These are phyloP conservation scores for Gymnoscopelus braueri DNA, from an alignment of 2,797 vertebrate genomes.

Conservation along the genomic window DNA sequence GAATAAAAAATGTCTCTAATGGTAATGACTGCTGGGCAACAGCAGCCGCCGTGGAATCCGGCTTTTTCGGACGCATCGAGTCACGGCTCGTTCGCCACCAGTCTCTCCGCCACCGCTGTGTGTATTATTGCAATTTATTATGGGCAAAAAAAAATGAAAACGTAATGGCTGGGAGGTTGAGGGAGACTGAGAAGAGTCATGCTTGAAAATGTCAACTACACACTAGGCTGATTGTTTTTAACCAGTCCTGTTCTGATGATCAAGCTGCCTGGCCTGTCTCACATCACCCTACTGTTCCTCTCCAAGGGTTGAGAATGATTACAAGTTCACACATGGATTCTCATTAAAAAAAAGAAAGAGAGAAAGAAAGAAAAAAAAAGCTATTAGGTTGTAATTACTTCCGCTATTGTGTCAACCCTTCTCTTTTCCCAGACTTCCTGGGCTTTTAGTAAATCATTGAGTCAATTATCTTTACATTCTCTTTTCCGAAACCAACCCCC, in stretches of 20 bases:
- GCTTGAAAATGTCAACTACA: conserved; percentile 85
- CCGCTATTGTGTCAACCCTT: conserved; percentile 68
- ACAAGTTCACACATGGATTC: conserved; percentile 72
- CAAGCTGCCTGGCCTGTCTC: conserved; percentile 70
- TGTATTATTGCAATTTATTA: conserved; percentile 87
- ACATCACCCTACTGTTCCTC: conserved; percentile 65
- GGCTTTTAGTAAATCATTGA: conserved; percentile 70
- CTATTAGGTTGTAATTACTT: conserved; percentile 75
- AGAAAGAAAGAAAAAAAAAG: conserved; percentile 44
- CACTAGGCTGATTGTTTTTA: conserved; percentile 80
- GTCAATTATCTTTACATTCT: conserved; percentile 61
- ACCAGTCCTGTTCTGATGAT: conserved; percentile 75
- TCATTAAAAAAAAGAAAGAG: conserved; percentile 31
- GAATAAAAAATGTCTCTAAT: conserved; percentile 83
- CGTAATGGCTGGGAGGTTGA: conserved; percentile 65
- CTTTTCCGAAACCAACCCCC: conserved; percentile 14
- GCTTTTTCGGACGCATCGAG: conserved; percentile 73
- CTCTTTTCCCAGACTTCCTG: conserved; percentile 60
- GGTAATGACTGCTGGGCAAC: conserved; percentile 80
- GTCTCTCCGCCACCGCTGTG: conserved; percentile 63
- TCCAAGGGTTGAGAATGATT: conserved; percentile 77
- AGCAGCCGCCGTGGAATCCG: conserved; percentile 62
- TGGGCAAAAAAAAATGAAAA: conserved; percentile 80
- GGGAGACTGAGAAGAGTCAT: conserved; percentile 79
- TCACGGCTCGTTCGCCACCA: conserved; percentile 73